phyloP scores from a whole-genome alignment of 2,113 vertebrate genomes.

The Osmerus mordax region DNA sequence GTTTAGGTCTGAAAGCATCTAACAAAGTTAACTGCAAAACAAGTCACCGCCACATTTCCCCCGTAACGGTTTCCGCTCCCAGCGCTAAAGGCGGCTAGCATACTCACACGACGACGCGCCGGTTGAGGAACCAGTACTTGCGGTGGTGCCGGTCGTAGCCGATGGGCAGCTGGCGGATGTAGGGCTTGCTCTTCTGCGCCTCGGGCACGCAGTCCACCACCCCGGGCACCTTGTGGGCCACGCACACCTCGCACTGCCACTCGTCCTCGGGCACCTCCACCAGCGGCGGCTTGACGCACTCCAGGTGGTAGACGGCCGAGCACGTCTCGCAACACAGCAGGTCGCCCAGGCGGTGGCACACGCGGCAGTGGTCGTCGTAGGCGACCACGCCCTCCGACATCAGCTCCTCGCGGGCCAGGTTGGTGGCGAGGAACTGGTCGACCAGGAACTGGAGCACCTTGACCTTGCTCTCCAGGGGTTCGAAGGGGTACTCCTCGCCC shows the following conservation, averaged over 20 bases:
- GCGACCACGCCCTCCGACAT: constrained; percentile 98
- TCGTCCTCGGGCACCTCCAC: constrained; percentile 97
- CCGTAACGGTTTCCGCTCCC: no score
- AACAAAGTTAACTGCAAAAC: no score
- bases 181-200: constrained; percentile 92
- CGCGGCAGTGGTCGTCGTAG: constrained; percentile 96
- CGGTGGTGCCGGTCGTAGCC: constrained; percentile 89
- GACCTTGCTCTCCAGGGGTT: constrained; percentile 93
- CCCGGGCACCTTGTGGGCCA: constrained; percentile 93
- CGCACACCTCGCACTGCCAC: constrained; percentile 98
- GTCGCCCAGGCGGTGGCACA: constrained; percentile 96
- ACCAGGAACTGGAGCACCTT: constrained; percentile 98
- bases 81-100: no score
- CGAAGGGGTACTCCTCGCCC: constrained; percentile 92
- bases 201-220: constrained; percentile 94
- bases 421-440: constrained; percentile 97
- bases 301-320: constrained; percentile 96
- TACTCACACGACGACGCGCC: constrained; percentile 93
- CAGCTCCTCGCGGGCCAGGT: constrained; percentile 94
- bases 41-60: no score
- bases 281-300: constrained; percentile 94
- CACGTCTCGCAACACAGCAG: constrained; percentile 98
- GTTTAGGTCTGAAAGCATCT: no score
- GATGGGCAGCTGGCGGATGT: constrained; percentile 91
- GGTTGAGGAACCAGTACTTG: constrained; percentile 98